phyloP scores from a whole-genome alignment of 2,888 invertebrate genomes.

The Eupithecia insigniata region DNA sequence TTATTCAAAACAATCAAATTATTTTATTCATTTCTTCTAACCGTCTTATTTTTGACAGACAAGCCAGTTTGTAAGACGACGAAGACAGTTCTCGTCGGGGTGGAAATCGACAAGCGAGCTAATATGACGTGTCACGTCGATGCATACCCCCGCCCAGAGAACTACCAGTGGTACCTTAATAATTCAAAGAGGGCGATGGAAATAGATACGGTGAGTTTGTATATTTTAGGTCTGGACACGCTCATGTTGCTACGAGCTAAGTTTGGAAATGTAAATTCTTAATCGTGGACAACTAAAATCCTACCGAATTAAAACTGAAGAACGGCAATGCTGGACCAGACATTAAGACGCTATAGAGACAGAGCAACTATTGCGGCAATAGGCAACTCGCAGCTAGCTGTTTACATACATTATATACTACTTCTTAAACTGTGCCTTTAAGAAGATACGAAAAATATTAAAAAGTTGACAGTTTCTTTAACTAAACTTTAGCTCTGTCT shows the following conservation, averaged over 20 bases:
- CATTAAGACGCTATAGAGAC: too few relatives aligned
- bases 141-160: conserved; percentile 91
- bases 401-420: too few relatives aligned
- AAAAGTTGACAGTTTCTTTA: too few relatives aligned
- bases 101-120: conserved; percentile 91
- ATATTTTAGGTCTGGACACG: not conserved
- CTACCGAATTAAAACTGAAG: not conserved
- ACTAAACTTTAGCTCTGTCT: too few relatives aligned
- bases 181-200: conserved; percentile 93
- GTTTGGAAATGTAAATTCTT: not conserved
- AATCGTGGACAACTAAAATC: not conserved
- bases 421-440: too few relatives aligned
- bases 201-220: conserved; percentile 75
- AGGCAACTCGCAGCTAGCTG: too few relatives aligned
- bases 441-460: too few relatives aligned
- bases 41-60: conserved; percentile 80
- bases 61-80: conserved; percentile 91
- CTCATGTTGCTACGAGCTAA: not conserved
- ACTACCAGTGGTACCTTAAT: conserved; percentile 95
- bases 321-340: not conserved
- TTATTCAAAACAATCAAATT: too few relatives aligned
- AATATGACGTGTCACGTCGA: conserved; percentile 93
- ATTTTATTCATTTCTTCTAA: not conserved
- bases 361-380: too few relatives aligned
- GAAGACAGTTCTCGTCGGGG: conserved; percentile 91